Evolutionary conservation across 1,140 invertebrate genomes (phyloP).

Genomic region (Polypedilum pembai): DNA sequence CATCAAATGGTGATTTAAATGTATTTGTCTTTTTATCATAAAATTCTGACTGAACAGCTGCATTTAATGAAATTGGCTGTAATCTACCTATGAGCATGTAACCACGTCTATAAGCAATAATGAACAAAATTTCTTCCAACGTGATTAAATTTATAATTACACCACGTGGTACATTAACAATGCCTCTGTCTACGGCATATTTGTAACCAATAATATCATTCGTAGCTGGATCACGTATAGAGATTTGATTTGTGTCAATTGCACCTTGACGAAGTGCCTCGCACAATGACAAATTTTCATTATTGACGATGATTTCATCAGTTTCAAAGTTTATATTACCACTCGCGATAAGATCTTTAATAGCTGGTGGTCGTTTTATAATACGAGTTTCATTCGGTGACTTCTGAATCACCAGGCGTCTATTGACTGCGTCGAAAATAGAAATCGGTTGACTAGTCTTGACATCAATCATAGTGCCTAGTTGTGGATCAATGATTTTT

Average conservation of each 20-base stretch:
- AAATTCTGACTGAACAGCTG: slow-evolving; percentile 59
- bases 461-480: slow-evolving; percentile 74
- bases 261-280: slow-evolving; percentile 65
- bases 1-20: neutral
- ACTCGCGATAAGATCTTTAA: slow-evolving; percentile 36
- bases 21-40: slow-evolving; percentile 43
- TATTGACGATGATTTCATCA: slow-evolving; percentile 46
- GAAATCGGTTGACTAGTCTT: slow-evolving; percentile 70
- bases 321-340: slow-evolving; percentile 35
- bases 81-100: slow-evolving; percentile 57
- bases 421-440: slow-evolving; percentile 75
- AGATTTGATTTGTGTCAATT: slow-evolving; percentile 65
- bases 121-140: slow-evolving; percentile 57
- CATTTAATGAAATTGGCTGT: slow-evolving; percentile 68
- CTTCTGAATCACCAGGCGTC: slow-evolving; percentile 59
- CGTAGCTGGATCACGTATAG: slow-evolving; percentile 55
- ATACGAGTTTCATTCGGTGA: slow-evolving; percentile 44
- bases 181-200: slow-evolving; percentile 66
- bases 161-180: slow-evolving; percentile 67
- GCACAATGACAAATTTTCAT: slow-evolving; percentile 49
- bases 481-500: slow-evolving; percentile 64
- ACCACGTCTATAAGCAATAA: slow-evolving; percentile 60
- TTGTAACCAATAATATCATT: slow-evolving; percentile 62
- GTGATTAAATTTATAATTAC: slow-evolving; percentile 62
- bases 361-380: slow-evolving; percentile 40